Conservation (phyloP, 2,888 invertebrate genomes). For the Caenorhabditis imperialis region DNA sequence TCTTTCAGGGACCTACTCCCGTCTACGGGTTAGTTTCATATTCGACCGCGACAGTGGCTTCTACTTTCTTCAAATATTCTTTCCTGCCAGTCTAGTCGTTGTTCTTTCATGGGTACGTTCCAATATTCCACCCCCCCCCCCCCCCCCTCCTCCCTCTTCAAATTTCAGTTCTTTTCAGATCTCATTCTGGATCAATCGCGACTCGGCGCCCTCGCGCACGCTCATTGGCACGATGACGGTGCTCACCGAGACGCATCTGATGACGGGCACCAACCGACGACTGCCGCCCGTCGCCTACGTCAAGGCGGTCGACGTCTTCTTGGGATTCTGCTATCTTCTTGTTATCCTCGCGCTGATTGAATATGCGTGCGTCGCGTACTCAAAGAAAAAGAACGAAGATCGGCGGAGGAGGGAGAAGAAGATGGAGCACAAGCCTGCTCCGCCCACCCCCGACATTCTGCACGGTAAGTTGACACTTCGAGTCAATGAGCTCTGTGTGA, state of each 20-base stretch:
- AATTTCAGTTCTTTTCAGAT: conserved; percentile 84
- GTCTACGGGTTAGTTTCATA: conserved; percentile 95
- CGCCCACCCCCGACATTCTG: conserved; percentile 68
- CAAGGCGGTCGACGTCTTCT: conserved; percentile 72
- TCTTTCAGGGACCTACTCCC: conserved; percentile 89
- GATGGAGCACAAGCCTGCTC: conserved; percentile 65
- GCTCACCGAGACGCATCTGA: conserved; percentile 83
- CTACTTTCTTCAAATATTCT: conserved; percentile 97
- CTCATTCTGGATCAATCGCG: conserved; percentile 98
- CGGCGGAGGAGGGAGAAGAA: conserved; percentile 59
- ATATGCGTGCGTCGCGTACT: conserved; percentile 71
- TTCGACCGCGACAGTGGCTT: conserved; percentile 97
- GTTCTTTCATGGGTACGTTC: conserved; percentile 62
- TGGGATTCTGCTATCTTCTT: conserved; percentile 71
- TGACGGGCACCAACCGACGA: conserved; percentile 82
- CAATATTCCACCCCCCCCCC: neutral
- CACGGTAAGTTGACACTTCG: conserved; percentile 50
- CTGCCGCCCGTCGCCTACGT: conserved; percentile 72
- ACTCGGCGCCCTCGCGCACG: conserved; percentile 95
- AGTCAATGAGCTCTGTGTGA: neutral
- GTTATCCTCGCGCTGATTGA: conserved; percentile 71
- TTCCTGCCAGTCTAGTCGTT: conserved; percentile 82
- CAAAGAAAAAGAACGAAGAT: conserved; percentile 73
- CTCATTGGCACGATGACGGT: conserved; percentile 66
- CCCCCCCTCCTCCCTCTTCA: too few relatives aligned